Base-by-base conservation (phyloP, 2,888 invertebrate genomes). In the Scaptodrosophila latifasciaeformis region DNA sequence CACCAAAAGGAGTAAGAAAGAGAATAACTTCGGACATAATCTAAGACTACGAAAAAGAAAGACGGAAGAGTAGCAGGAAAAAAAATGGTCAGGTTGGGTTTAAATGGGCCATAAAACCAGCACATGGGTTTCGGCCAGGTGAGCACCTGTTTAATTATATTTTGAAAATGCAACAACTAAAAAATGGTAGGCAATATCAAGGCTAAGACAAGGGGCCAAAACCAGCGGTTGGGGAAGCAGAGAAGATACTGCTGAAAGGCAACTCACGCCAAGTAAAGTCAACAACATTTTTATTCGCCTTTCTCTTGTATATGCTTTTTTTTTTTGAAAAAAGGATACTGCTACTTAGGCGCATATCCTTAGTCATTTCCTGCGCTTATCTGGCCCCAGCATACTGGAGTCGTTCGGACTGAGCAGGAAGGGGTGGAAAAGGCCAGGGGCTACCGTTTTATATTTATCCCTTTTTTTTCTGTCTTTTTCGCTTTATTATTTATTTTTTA, bases 281-380 rank as follows among this genome's bases (percentile, higher is more conserved):
- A 27, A 6, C 5, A 5, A 27, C 27, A 27, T 9, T 6, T 9
- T 6, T 9, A 27, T 9, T 6, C 27, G 9, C 27, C 5, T 6
- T 6, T 9, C 5, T 12, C 2, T 2, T 40, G 21, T 10, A 17
- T 9, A 18, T 3, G 17, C 4, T 13, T 10, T 5, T 7, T 2
- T 15, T 18, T 18, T 37, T 15, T 54, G 30, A 34, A 30, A 30
- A 30, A 53, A 66, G 80, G 75, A 80, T 77, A 62, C 75, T 66
- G 71, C 78, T 75, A 80, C 81, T 80, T 78, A 68, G 78, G 57
- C 75, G 66, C 68, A 74, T 68, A 80, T 76, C 78, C 75, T 76
- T 63, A 76, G 81, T 80, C 75, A 76, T 80, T 80, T 76, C 81
- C 75, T 80, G 81, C 78, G 81, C 75, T 76, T 76, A 76, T 76